These are phyloP conservation scores for Drosophila mercatorum DNA, from an alignment of 2,888 invertebrate species.

Conservation along the genomic window DNA sequence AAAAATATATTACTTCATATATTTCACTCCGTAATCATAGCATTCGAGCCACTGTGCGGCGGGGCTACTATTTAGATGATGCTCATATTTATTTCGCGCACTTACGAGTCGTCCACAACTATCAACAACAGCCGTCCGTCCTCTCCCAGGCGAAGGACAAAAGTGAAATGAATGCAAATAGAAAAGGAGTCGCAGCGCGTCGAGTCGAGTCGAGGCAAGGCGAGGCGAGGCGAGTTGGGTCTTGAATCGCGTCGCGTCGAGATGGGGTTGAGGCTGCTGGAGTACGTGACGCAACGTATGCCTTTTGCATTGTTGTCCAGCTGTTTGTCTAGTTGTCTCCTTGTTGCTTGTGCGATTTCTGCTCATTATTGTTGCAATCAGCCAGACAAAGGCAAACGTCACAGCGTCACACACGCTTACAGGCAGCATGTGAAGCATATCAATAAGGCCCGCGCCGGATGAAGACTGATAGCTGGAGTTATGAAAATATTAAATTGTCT, in stretches of 20 bases:
- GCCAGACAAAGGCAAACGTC: slow-evolving; percentile 50
- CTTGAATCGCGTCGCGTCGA: not conserved
- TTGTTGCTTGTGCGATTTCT: slow-evolving; percentile 65
- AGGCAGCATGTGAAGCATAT: slow-evolving; percentile 64
- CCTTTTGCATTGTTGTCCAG: slow-evolving; percentile 60
- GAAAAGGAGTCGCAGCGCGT: slow-evolving; percentile 28
- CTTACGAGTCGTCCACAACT: slow-evolving; percentile 51
- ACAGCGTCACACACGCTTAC: slow-evolving; percentile 2
- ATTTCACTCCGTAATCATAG: not conserved
- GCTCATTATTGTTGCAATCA: slow-evolving; percentile 77
- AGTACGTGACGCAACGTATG: slow-evolving; percentile 50
- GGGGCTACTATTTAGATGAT: slow-evolving; percentile 66
- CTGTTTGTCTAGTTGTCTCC: slow-evolving; percentile 53
- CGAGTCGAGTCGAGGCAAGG: slow-evolving; percentile 6
- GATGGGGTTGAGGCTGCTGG: slow-evolving; percentile 4
- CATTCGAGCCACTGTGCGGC: slow-evolving; percentile 51
- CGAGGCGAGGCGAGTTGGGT: not conserved
- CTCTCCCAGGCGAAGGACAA: slow-evolving; percentile 15
- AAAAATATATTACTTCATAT: no score
- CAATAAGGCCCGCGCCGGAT: slow-evolving; percentile 41
- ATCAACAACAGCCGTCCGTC: slow-evolving; percentile 27
- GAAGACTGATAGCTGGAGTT: slow-evolving; percentile 28
- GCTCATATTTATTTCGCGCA: slow-evolving; percentile 70
- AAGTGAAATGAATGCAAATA: slow-evolving; percentile 60
- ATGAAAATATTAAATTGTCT: slow-evolving; percentile 62